These are phyloP conservation scores for Arctocebus calabarensis DNA, from an alignment of 2,797 vertebrate species.

Conservation along the genomic window DNA sequence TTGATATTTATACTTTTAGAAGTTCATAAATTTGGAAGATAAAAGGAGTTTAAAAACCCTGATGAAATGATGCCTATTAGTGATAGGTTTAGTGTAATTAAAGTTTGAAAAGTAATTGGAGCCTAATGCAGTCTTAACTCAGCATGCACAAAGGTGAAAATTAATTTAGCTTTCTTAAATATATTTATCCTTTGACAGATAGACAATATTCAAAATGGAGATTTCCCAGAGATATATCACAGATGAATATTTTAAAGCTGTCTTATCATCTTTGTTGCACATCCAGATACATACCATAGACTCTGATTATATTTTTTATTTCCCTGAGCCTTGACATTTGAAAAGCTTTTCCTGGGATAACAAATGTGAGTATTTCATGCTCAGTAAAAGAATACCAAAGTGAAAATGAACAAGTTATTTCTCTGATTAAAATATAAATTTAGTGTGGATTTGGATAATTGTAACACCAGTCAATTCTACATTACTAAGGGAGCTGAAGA, in stretches of 20 bases:
- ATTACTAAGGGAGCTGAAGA: neutral
- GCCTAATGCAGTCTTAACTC: neutral
- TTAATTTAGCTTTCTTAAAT: neutral
- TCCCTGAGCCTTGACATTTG: neutral
- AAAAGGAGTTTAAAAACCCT: neutral
- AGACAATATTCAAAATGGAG: neutral
- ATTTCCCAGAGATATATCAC: neutral
- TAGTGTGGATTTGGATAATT: neutral
- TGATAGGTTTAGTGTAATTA: neutral
- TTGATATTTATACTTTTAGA: neutral
- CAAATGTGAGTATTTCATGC: neutral
- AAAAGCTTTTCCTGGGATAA: neutral
- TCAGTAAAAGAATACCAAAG: neutral
- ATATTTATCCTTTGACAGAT: neutral
- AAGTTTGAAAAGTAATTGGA: neutral
- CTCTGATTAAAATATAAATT: neutral
- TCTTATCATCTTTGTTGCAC: neutral
- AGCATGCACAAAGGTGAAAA: neutral
- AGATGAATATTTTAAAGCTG: neutral
- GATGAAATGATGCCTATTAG: neutral
- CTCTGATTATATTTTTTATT: neutral
- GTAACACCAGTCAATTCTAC: neutral
- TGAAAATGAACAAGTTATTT: neutral
- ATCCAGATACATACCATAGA: neutral
- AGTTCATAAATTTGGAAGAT: neutral